Evolutionary conservation across 2,797 vertebrate species (phyloP).

Genomic region (Orestias chungarensis): DNA sequence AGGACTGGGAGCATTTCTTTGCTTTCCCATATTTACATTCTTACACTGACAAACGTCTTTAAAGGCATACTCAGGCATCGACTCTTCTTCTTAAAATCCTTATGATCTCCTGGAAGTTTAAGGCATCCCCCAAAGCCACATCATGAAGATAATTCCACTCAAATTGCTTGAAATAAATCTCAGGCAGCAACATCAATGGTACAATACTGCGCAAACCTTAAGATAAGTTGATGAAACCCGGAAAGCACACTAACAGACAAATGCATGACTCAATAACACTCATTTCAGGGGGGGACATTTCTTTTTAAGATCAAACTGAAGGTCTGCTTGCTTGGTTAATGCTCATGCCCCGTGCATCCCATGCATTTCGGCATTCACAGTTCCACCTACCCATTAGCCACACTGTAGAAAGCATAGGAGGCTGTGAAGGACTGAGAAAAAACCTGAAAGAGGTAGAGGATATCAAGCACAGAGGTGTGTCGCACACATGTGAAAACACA

Average conservation of each 20-base stretch:
- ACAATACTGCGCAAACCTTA: constrained; percentile 47
- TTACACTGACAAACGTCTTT: constrained; percentile 7
- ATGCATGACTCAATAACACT: constrained; percentile 69
- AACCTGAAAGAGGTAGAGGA: constrained; percentile 84
- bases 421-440: constrained; percentile 87
- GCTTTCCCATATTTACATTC: constrained; percentile 30
- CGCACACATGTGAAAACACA: constrained; percentile 55
- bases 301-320: constrained; percentile 34
- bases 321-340: constrained; percentile 68
- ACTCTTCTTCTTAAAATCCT: constrained; percentile 45
- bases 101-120: constrained; percentile 30
- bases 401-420: constrained; percentile 84
- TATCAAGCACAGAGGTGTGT: constrained; percentile 70
- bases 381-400: constrained; percentile 86
- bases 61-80: constrained; percentile 61
- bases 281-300: constrained; percentile 21
- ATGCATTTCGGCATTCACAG: constrained; percentile 77
- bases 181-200: constrained; percentile 61
- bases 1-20: constrained; percentile 54
- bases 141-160: constrained; percentile 24
- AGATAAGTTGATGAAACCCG: constrained; percentile 40
- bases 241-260: constrained; percentile 55
- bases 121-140: constrained; percentile 35
- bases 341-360: constrained; percentile 81
- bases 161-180: constrained; percentile 60